A percentile compares a stretch with the other conserved stretches of the same genome.
These are phyloP conservation scores for Melanerpes formicivorus DNA, from an alignment of 2,113 vertebrate genomes.

Conservation along the genomic window DNA sequence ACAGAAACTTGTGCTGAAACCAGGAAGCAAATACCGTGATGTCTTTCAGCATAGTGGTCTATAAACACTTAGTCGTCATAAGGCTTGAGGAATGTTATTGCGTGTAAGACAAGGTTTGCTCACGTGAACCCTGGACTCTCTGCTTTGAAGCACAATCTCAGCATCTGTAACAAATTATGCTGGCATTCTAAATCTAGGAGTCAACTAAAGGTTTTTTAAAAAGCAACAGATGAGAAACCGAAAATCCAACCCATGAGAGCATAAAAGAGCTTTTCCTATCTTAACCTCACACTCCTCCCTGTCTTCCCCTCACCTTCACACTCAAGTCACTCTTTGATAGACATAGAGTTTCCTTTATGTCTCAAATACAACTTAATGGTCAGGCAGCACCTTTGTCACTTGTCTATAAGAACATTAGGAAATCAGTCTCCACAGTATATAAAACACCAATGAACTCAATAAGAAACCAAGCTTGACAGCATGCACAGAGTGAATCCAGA, in stretches of 20 bases:
- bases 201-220: background rate
- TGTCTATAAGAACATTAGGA: background rate
- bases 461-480: conserved; percentile 16
- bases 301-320: background rate
- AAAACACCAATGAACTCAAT: background rate
- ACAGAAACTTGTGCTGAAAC: background rate
- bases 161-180: background rate
- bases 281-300: background rate
- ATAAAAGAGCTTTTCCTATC: background rate
- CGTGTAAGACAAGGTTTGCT: background rate
- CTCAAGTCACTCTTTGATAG: background rate
- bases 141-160: background rate
- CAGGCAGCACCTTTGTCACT: background rate
- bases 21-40: background rate
- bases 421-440: background rate
- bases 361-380: background rate
- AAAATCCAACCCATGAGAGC: background rate
- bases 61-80: background rate
- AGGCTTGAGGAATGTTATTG: background rate
- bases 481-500: background rate
- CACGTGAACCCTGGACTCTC: background rate
- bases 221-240: background rate
- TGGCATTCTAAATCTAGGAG: background rate
- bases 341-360: background rate
- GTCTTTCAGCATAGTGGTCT: background rate